Base-by-base conservation (phyloP, 1,140 invertebrate species). In the Nebria ingens region DNA sequence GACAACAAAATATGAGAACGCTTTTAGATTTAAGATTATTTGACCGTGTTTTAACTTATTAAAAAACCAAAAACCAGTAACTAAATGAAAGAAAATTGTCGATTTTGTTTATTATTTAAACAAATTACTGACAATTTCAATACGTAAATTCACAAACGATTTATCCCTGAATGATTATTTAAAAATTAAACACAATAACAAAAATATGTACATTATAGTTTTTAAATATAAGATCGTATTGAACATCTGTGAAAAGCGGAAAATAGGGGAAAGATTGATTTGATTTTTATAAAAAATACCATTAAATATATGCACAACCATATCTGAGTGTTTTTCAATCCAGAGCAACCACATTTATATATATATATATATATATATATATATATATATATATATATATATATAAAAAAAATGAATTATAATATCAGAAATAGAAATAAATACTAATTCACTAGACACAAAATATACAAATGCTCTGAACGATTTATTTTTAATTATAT, bases 271-370 rank as follows among this genome's bases (percentile, higher is more conserved):
- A 4, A 45, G 9, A 11, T 45, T 11, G 9, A 12, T 11, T 45
- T 45, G 4, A 45, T 45, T 45, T 6, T 45, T 45, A 45, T 45
- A 45, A 45, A 45, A 45, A 45, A 45, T 45, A 45, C 40, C 40
- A 45, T 45, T 11, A 45, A n/a, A 6, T 6, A 4, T 45, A 45
- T 45, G 40, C 40, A 45, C 40, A 45, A 45, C 40, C 40, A 11
- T 45, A 12, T 45, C 40, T 45, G 40, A 45, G 40, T 45, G 40
- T 45, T 45, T 45, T 34, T 34, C n/a, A 9, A 9, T 45, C 40
- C 40, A 45, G 40, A 45, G 40, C 40, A 45, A 45, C 4, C 6
- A 9, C n/a, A 9, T 34, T 34, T 34, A 9, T 34, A n/a, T 34
- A 34, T 34, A 34, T 34, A 34, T 6, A 9, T 9, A 34, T 34